A percentile compares a stretch with the other conserved stretches of the same genome.
Evolutionary conservation across 2,888 invertebrate genomes (phyloP).

Genomic region (Luffia ferchaultella): DNA sequence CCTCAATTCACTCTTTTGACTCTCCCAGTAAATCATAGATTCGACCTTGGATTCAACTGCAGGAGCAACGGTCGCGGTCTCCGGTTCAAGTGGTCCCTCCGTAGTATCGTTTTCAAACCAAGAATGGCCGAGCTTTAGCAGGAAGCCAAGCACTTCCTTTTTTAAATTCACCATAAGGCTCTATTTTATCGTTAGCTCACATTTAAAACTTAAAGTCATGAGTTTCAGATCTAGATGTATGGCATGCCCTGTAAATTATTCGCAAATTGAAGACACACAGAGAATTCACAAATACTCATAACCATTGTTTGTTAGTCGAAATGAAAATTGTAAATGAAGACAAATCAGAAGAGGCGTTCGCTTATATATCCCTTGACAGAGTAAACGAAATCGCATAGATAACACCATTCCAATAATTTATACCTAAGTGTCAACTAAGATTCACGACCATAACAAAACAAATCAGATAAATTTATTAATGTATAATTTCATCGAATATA

Average conservation of each 20-base stretch:
- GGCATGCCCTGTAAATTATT: slow-evolving; percentile 63
- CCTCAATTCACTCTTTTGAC: slow-evolving; percentile 36
- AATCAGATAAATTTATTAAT: not conserved
- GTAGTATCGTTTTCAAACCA: slow-evolving; percentile 30
- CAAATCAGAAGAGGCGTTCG: not conserved
- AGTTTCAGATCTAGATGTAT: slow-evolving; percentile 46
- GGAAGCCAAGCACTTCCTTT: slow-evolving; percentile 54
- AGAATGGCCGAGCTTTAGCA: slow-evolving; percentile 39
- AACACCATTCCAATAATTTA: not conserved
- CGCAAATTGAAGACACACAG: slow-evolving; percentile 65
- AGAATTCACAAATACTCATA: slow-evolving; percentile 20
- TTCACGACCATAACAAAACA: not conserved
- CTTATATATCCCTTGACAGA: not conserved
- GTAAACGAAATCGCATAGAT: not conserved
- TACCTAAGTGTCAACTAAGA: not conserved
- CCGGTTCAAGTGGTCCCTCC: slow-evolving; percentile 22
- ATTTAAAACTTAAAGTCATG: slow-evolving; percentile 46
- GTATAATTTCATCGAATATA: not conserved
- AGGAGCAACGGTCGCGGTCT: slow-evolving; percentile 20
- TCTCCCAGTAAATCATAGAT: slow-evolving; percentile 59
- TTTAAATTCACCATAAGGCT: slow-evolving; percentile 45
- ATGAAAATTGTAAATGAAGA: not conserved
- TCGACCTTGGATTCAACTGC: slow-evolving; percentile 21
- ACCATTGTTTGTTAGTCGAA: not conserved
- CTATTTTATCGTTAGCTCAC: slow-evolving; percentile 37